Conservation (phyloP, 1,140 invertebrate genomes). For the Hylaeus volcanicus region DNA sequence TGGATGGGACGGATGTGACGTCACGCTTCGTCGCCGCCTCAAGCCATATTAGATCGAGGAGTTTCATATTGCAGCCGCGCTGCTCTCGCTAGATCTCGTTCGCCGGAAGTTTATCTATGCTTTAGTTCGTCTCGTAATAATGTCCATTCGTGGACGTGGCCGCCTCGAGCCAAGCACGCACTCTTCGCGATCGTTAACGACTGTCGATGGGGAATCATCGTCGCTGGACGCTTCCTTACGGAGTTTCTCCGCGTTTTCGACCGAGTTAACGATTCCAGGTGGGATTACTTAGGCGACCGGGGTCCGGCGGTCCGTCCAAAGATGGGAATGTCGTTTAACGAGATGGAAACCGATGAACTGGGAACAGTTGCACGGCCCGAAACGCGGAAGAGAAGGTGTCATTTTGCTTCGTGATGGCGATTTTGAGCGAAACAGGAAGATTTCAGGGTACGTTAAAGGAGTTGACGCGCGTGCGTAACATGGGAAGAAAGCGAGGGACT, state of each 20-base stretch:
- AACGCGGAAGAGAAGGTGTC: not conserved
- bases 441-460: not conserved
- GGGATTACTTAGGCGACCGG: not conserved
- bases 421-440: not conserved
- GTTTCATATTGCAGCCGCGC: conserved; percentile 77
- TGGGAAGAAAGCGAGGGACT: too few species aligned
- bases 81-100: conserved; percentile 66
- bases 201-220: not conserved
- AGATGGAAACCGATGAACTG: not conserved
- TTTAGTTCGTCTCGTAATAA: conserved; percentile 73
- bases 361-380: not conserved
- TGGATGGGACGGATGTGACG: conserved; percentile 76
- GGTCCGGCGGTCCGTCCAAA: not conserved
- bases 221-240: conserved; percentile 9
- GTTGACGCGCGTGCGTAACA: not conserved
- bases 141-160: conserved; percentile 62
- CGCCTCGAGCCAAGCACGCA: not conserved
- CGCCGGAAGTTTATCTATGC: conserved; percentile 72
- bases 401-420: too few species aligned
- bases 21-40: conserved; percentile 79
- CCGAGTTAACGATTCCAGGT: too few species aligned
- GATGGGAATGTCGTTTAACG: not conserved
- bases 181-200: conserved; percentile 22
- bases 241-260: not conserved
- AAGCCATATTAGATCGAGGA: conserved; percentile 79